Conservation (phyloP, 2,113 vertebrate species). For the Callaeas wilsoni region DNA sequence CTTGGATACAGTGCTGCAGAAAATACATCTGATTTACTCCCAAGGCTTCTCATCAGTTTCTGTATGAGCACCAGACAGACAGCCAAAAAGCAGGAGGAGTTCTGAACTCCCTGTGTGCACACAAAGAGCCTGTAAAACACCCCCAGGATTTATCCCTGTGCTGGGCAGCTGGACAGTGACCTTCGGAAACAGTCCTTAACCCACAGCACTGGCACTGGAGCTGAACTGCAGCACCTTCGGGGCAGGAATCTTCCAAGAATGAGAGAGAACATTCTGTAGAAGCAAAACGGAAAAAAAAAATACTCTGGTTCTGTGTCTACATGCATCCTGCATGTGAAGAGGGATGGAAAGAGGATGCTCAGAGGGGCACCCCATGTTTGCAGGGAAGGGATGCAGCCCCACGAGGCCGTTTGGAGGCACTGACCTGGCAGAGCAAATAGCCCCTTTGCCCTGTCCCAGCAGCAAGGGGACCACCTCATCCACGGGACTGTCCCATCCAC, state of each 20-base stretch:
- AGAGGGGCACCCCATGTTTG: neutral
- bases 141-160: fast-evolving
- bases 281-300: neutral
- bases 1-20: neutral
- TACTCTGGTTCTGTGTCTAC: fast-evolving
- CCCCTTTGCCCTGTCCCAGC: neutral
- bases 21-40: neutral
- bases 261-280: neutral
- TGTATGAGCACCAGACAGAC: neutral
- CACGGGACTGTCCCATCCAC: fast-evolving
- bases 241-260: neutral
- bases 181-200: neutral
- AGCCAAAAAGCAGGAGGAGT: neutral
- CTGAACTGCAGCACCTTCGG: neutral
- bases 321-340: fast-evolving
- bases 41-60: neutral
- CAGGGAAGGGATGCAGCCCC: neutral
- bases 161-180: neutral
- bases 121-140: neutral
- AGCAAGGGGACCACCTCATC: fast-evolving
- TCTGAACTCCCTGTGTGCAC: neutral
- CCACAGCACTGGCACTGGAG: neutral
- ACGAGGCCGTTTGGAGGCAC: fast-evolving
- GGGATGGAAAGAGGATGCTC: neutral
- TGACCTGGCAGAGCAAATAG: neutral